phyloP scores from a whole-genome alignment of 2,797 vertebrate species.

The Cygnus olor region DNA sequence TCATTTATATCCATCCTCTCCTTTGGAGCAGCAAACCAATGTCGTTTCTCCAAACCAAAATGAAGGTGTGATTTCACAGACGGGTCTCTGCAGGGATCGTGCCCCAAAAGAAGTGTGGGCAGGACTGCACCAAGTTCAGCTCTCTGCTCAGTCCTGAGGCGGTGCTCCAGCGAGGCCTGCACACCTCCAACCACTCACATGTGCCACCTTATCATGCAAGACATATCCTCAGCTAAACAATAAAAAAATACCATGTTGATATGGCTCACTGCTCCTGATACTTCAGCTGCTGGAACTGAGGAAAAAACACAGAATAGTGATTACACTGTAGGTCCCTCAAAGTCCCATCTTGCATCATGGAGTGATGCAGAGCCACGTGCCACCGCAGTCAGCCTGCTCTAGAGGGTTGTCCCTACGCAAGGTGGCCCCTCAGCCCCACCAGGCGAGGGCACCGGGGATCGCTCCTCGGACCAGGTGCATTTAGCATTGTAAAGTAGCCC shows the following conservation, averaged over 20 bases:
- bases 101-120: background rate
- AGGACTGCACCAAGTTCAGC: background rate
- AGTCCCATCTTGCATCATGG: background rate
- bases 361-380: background rate
- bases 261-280: background rate
- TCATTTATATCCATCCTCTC: background rate
- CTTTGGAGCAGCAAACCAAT: background rate
- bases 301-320: background rate
- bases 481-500: background rate
- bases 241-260: rapidly evolving
- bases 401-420: background rate
- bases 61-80: background rate
- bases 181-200: background rate
- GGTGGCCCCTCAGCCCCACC: background rate
- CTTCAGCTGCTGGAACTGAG: background rate
- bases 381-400: background rate
- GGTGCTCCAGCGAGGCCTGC: background rate
- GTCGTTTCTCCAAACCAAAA: background rate
- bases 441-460: background rate
- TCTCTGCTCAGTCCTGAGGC: background rate
- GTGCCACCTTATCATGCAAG: background rate
- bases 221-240: background rate
- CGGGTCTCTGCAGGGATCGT: background rate
- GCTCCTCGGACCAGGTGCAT: background rate
- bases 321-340: background rate